Evolutionary conservation across 2,888 invertebrate species (phyloP), one percentile per base, ranked within the genome.

Genomic region (Galerucella calmariensis): DNA sequence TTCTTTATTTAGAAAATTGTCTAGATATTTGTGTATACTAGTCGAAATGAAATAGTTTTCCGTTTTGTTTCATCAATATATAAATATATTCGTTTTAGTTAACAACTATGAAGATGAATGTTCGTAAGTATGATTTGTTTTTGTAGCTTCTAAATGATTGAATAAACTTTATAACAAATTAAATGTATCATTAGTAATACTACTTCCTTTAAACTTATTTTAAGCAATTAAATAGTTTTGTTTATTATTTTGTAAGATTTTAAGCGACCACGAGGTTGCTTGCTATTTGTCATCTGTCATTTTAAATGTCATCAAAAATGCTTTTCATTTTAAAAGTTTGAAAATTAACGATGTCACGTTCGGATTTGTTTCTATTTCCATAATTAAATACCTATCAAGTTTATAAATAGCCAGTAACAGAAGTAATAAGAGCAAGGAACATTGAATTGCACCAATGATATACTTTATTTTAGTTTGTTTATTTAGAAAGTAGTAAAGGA

Each of bases 21-120:
- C 27, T 46, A 48, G 48, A 46, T 24, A 35, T 44, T 65, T 16
- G n/a, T 56, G 9, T 20, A 56, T 20, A 10, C 20, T 20, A 53
- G 58, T 67, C 24, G 46, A 35, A 44, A 58, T 44, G 46, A 14
- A 58, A n/a, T 58, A 58, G 59, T 9, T 27, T 69, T 58, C 59
- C 12, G 16, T 63, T 24, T 20, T 67, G 79, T 82, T 82, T 82
- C 81, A 82, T 82, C 81, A 82, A 82, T 77, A 79, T 76, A 74
- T 74, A 74, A 75, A 77, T 56, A 56, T 56, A 8, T 70, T 77
- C 75, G 69, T 67, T 75, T 65, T 67, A 77, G 58, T 79, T 81
- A 80, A 80, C 81, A 81, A 77, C 74, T 69, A 78, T 77, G 78
- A 83, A 83, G 77, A 84, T 84, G 84, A 84, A 84, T 80, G 81